phyloP scores from a whole-genome alignment of 2,113 vertebrate species.

The Jaculus jaculus region DNA sequence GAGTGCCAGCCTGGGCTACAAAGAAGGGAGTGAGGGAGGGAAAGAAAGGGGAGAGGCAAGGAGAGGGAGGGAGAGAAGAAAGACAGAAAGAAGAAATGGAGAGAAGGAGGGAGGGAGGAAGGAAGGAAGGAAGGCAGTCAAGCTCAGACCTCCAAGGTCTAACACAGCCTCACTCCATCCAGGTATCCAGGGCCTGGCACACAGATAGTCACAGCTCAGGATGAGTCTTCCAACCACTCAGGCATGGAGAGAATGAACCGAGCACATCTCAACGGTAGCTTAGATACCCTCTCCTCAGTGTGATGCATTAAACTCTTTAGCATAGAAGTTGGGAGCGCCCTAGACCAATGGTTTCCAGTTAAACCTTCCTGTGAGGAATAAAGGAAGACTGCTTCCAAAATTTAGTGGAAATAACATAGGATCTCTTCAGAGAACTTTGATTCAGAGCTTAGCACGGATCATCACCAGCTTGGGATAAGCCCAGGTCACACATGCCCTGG shows the following conservation, averaged over 20 bases:
- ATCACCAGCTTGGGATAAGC: not conserved
- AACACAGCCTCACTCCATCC: too few relatives aligned
- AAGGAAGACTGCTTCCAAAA: not conserved
- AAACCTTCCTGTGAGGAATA: not conserved
- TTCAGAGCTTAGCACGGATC: not conserved
- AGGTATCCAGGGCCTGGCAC: not conserved
- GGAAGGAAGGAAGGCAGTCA: not conserved
- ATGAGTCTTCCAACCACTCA: too few relatives aligned
- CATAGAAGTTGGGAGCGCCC: not conserved
- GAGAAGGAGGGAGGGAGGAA: too few relatives aligned
- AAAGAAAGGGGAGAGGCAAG: too few relatives aligned
- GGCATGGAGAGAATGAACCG: not conserved
- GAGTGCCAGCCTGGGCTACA: too few relatives aligned
- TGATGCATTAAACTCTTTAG: too few relatives aligned
- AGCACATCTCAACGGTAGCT: not conserved
- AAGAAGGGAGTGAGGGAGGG: too few relatives aligned
- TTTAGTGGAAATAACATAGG: not conserved
- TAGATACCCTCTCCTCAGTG: not conserved
- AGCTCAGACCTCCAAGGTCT: not conserved
- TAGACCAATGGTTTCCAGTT: not conserved
- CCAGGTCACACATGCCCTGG: fast-evolving
- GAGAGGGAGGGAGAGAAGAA: too few relatives aligned
- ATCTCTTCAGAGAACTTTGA: not conserved
- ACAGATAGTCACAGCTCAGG: not conserved
- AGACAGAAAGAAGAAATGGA: too few relatives aligned